Conservation (phyloP, 2,888 invertebrate genomes). For the Amblyteles armatorius region DNA sequence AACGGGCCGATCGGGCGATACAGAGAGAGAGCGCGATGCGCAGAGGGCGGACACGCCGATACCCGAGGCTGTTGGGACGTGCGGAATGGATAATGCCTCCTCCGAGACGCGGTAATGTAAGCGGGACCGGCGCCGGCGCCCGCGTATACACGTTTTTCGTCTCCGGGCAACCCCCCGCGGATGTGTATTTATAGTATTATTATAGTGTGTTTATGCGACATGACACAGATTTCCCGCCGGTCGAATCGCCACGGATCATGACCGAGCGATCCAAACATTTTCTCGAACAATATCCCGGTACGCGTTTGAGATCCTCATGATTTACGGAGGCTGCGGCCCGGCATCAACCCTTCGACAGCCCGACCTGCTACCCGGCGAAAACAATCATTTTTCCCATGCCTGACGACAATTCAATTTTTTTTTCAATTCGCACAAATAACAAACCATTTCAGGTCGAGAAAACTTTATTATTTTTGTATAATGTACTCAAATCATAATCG, state of each 20-base stretch:
- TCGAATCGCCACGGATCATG: constrained; percentile 49
- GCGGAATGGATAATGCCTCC: constrained; percentile 77
- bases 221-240: constrained; percentile 78
- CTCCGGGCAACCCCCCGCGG: constrained; percentile 63
- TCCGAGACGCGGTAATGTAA: constrained; percentile 75
- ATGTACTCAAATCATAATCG: too few species aligned
- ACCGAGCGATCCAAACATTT: constrained; percentile 5
- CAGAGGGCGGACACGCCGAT: constrained; percentile 43
- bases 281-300: constrained; percentile 27
- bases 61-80: constrained; percentile 64
- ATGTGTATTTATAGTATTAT: constrained; percentile 81
- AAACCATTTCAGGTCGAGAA: too few species aligned
- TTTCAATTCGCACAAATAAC: too few species aligned
- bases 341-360: too few species aligned
- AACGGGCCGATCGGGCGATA: constrained; percentile 43
- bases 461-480: too few species aligned
- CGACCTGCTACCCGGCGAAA: too few species aligned
- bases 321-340: too few species aligned
- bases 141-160: constrained; percentile 74
- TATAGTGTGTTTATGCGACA: constrained; percentile 80
- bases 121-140: constrained; percentile 79
- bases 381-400: too few species aligned
- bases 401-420: too few species aligned
- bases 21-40: not conserved
- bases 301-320: too few species aligned